phyloP scores from a whole-genome alignment of 2,888 invertebrate genomes.

The Drosophila nr. perissopoda region DNA sequence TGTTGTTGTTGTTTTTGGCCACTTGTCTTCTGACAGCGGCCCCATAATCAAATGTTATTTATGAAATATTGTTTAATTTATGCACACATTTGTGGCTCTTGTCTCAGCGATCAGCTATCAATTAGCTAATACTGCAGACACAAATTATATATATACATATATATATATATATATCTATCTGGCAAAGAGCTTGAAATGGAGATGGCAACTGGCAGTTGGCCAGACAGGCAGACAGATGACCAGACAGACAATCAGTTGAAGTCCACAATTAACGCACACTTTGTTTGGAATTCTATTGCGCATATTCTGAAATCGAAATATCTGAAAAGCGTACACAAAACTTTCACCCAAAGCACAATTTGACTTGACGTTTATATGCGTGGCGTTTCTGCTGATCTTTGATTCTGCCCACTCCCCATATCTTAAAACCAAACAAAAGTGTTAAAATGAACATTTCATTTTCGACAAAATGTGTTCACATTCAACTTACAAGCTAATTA shows the following conservation, averaged over 20 bases:
- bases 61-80: conserved; percentile 69
- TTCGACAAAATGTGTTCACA: conserved; percentile 68
- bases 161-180: conserved; percentile 9
- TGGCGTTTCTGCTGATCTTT: conserved; percentile 48
- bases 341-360: conserved; percentile 70
- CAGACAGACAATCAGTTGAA: not conserved
- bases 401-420: conserved; percentile 19
- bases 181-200: conserved; percentile 23
- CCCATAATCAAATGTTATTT: conserved; percentile 66
- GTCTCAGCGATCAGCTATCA: conserved; percentile 31
- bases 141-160: conserved; percentile 17
- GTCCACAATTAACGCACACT: conserved; percentile 47
- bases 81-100: conserved; percentile 31
- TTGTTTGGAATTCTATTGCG: conserved; percentile 33
- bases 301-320: conserved; percentile 20
- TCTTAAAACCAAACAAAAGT: conserved; percentile 65
- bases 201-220: conserved; percentile 13
- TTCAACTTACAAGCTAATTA: conserved; percentile 79
- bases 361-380: conserved; percentile 73
- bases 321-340: conserved; percentile 36
- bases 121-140: conserved; percentile 70
- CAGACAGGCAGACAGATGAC: not conserved
- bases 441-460: conserved; percentile 71
- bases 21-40: conserved; percentile 44
- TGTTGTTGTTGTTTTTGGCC: conserved; percentile 31